Evolutionary conservation across 2,888 invertebrate species (phyloP), one percentile per base, ranked within the genome.

Genomic region (Mongoloraphidia duomilia): DNA sequence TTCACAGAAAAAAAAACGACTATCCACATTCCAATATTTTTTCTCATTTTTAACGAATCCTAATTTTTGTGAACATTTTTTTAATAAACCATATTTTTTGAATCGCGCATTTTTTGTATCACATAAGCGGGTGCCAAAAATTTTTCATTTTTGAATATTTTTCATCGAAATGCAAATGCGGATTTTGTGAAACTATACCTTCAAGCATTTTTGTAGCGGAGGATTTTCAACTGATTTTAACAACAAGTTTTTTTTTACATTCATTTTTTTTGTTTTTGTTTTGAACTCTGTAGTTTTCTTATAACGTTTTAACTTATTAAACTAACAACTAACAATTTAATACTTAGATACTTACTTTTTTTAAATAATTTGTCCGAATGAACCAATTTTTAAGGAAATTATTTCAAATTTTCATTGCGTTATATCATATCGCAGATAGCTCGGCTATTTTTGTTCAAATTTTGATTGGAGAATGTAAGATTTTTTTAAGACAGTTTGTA

Each of bases 151-250:
- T 40, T 40, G 2, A 46, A 26, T 26, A 26, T 26, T 26, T 26
- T 26, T 26, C 3, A 26, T 6, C 26, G 6, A 26, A 6, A 26
- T 6, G 26, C 26, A 26, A 26, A 26, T 26, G 26, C 26, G 26
- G 1, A 26, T 26, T 26, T 26, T 26, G 26, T 26, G 6, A 17
- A 41, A 46, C 54, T 46, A 56, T 60, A 60, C 64, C 65, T 66
- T 63, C 66, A 66, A 67, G 65, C 65, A 67, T 69, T 69, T 69
- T 69, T 69, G 68, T 68, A 69, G 68, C 66, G 65, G 65, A 64
- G 62, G 62, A 54, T 17, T 12, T 34, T 34, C 12, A 40, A 47
- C 34, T 10, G 14, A n/a, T 47, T 41, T 47, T n/a, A 33, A 26
- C 26, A 26, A 26, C 26, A 26, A 26, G 26, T 26, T 26, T 26